Evolutionary conservation across 2,797 vertebrate species (phyloP).

Genomic region (Nyctibius grandis): DNA sequence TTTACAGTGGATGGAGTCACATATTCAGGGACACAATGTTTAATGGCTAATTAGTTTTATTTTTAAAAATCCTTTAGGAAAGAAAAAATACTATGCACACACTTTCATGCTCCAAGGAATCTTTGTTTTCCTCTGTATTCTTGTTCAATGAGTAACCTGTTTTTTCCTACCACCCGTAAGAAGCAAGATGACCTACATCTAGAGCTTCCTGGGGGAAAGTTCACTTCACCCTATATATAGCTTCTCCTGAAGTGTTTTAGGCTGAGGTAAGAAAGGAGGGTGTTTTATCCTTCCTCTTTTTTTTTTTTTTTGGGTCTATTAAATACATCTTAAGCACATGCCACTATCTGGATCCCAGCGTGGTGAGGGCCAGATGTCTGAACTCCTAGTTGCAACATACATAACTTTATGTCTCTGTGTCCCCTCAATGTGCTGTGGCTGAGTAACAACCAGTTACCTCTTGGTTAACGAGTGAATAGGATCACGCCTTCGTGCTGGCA

Average conservation of each 20-base stretch:
- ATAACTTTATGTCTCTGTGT: not conserved
- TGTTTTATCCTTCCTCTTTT: not conserved
- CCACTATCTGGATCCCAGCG: not conserved
- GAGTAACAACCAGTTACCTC: not conserved
- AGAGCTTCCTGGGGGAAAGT: constrained; percentile 22
- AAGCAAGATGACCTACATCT: constrained; percentile 17
- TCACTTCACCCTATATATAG: constrained; percentile 24
- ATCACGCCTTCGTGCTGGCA: not conserved
- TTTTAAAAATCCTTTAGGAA: not conserved
- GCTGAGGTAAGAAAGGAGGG: not conserved
- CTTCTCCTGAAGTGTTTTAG: not conserved
- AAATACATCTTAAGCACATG: not conserved
- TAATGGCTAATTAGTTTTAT: not conserved
- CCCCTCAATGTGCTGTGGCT: not conserved
- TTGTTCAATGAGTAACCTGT: not conserved
- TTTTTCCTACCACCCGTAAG: not conserved
- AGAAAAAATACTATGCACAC: not conserved
- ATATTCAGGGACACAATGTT: not conserved
- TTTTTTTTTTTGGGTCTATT: not conserved
- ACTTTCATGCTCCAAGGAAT: not conserved
- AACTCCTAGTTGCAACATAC: not conserved
- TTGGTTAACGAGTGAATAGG: not conserved
- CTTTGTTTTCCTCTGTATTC: not conserved
- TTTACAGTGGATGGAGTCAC: not conserved
- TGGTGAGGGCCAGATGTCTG: not conserved